These are phyloP conservation scores for Dasysyrphus albostriatus DNA, from an alignment of 2,888 invertebrate species.

Conservation along the genomic window DNA sequence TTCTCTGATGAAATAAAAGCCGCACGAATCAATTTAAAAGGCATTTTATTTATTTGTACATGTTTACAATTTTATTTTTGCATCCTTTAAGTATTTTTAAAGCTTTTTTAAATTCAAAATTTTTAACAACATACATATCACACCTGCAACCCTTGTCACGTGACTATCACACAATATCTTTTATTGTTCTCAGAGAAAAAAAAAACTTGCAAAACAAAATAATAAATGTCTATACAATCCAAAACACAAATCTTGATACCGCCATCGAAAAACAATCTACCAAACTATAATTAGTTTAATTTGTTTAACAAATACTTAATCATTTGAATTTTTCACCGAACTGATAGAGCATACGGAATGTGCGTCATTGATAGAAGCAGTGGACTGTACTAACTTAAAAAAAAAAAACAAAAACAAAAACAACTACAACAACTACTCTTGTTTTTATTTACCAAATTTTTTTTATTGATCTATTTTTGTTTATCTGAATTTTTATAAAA, in stretches of 20 bases:
- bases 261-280: neutral
- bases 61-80: neutral
- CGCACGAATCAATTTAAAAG: neutral
- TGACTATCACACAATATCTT: conserved; percentile 18
- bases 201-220: conserved; percentile 18
- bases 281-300: conserved; percentile 30
- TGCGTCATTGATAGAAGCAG: conserved; percentile 26
- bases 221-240: conserved; percentile 13
- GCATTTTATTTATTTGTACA: neutral
- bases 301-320: conserved; percentile 12
- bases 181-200: neutral
- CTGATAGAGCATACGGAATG: conserved; percentile 4
- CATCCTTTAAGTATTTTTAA: neutral
- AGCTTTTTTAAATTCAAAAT: neutral
- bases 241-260: conserved; percentile 9
- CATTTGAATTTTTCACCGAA: conserved; percentile 16
- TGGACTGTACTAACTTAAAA: conserved; percentile 14
- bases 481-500: conserved; percentile 2
- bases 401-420: neutral
- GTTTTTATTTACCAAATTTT: conserved; percentile 28
- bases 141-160: conserved; percentile 4
- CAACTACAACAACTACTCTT: neutral
- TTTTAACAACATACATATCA: neutral
- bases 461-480: conserved; percentile 3
- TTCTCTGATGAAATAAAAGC: neutral